Conservation (phyloP, 2,888 invertebrate species). For the Platerodrilus igneus region DNA sequence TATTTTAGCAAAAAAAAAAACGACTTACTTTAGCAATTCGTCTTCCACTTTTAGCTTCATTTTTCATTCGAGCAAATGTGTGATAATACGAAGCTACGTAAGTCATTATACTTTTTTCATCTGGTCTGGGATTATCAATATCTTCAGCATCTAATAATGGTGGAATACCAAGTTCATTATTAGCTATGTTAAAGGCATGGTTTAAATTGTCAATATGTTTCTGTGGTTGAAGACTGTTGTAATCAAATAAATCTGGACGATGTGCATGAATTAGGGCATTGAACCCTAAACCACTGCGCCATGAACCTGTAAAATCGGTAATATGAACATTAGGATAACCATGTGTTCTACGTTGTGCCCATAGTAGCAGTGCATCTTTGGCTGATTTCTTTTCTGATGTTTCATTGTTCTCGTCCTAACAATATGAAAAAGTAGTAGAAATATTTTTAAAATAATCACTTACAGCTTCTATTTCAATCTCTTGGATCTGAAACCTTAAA, state of each 20-base stretch:
- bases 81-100: constrained; percentile 99
- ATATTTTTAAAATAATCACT: constrained; percentile 42
- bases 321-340: constrained; percentile 89
- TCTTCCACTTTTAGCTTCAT: constrained; percentile 94
- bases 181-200: constrained; percentile 95
- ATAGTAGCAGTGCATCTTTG: constrained; percentile 94
- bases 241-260: constrained; percentile 91
- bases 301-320: constrained; percentile 86
- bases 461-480: constrained; percentile 95
- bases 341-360: constrained; percentile 98
- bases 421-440: background rate
- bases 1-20: no score
- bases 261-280: constrained; percentile 98
- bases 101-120: constrained; percentile 98
- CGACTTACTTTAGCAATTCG: constrained; percentile 93
- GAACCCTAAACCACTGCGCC: constrained; percentile 96
- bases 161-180: constrained; percentile 88
- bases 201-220: constrained; percentile 94
- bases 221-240: constrained; percentile 69
- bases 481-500: constrained; percentile 97
- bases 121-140: constrained; percentile 88
- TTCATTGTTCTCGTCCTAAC: constrained; percentile 88
- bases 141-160: constrained; percentile 93
- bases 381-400: constrained; percentile 98
- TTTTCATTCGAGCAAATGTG: constrained; percentile 98